Conservation (phyloP, 2,888 invertebrate genomes). For the Thysanoteuthis rhombus region DNA sequence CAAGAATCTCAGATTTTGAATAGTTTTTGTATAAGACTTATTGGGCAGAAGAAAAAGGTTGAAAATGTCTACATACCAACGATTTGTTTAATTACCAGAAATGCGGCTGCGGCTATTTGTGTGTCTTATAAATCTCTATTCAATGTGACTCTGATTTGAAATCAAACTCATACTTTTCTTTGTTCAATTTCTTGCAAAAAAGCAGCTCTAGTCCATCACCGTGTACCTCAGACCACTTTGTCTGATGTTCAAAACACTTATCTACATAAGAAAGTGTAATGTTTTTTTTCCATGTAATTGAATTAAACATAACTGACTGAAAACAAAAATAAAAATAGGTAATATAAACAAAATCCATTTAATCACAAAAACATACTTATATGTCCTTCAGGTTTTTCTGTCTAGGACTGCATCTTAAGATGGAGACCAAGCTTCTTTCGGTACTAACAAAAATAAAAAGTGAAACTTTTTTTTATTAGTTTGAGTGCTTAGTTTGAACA, state of each 20-base stretch:
- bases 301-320: background rate
- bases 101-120: background rate
- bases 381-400: background rate
- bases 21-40: too few relatives aligned
- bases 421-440: background rate
- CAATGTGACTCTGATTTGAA: background rate
- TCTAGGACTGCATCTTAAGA: background rate
- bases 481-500: background rate
- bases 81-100: background rate
- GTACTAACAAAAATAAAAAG: background rate
- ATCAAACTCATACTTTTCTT: background rate
- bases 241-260: background rate
- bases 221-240: background rate
- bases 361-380: conserved; percentile 12
- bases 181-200: background rate
- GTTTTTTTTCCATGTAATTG: background rate
- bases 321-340: background rate
- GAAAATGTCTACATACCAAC: too few relatives aligned
- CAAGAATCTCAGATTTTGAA: too few relatives aligned
- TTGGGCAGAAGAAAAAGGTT: too few relatives aligned
- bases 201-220: background rate
- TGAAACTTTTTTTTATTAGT: background rate
- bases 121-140: background rate
- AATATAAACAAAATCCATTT: background rate
- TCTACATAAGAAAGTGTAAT: background rate